Evolutionary conservation across 2,888 invertebrate genomes (phyloP), one percentile per base, ranked within the genome.

Genomic region (Pycnomerus fuliginosus): DNA sequence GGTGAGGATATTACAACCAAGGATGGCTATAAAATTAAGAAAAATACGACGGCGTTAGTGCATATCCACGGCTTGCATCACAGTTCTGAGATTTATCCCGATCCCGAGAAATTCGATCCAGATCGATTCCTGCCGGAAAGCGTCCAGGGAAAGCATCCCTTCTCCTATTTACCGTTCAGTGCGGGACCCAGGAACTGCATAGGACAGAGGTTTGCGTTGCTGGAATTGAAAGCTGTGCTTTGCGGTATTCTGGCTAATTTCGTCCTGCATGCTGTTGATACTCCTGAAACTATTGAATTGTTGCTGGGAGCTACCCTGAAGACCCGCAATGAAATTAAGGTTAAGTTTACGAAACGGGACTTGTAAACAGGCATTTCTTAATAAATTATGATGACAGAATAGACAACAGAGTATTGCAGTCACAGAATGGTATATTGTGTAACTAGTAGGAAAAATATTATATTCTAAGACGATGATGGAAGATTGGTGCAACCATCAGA

Each of bases 161-260:
- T 77, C 50, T 75, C 79, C 0, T 84, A 78, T 58, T 73, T 84
- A 38, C 83, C 84, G 0, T 84, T 84, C 49, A 83, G 83, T 58
- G 83, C 82, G 1, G 84, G 84, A 2, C 78, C 79, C 0, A 74
- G 84, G 11, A 84, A 84, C 63, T 84, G 84, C 56, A 82, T 84
- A 52, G 84, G 85, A 11, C 80, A 84, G 67, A 77, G 79, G 52
- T 85, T 82, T 58, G 84, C 84, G 0, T 76, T 81, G 67, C 61
- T 82, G 28, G 85, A 85, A 64, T 76, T 83, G n/a, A 79, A 79
- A 64, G 74, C 79, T 40, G 60, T 80, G 1, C 58, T 85, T 13
- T 75, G 78, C 11, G 73, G 74, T 12, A 70, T 84, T 8, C 60
- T 81, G 11, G 66, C 75, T 8, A 74, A 75, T 48, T 84, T 77